These are phyloP conservation scores for Nyleta sp. DNA, from an alignment of 2,888 invertebrate genomes.

Conservation along the genomic window DNA sequence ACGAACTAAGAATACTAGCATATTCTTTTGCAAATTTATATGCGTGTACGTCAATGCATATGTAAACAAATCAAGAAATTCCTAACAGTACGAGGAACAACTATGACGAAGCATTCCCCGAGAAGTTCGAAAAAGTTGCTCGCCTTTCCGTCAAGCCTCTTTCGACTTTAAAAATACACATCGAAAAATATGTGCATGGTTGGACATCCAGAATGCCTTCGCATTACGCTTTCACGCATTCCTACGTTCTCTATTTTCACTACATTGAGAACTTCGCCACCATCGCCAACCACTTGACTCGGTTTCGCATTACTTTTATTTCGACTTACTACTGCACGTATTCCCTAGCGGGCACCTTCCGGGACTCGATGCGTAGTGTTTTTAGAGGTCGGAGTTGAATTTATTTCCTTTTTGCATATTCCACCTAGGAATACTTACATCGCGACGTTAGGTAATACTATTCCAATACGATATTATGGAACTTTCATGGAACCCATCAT, in stretches of 20 bases:
- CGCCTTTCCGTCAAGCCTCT: slow-evolving; percentile 28
- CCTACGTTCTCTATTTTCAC: slow-evolving; percentile 57
- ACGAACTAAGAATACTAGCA: no score
- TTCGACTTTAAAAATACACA: slow-evolving; percentile 57
- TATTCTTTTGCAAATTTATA: no score
- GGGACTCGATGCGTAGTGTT: slow-evolving; percentile 57
- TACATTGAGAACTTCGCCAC: slow-evolving; percentile 51
- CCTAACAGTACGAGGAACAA: slow-evolving; percentile 12
- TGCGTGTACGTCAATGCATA: neutral
- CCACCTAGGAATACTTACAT: slow-evolving; percentile 56
- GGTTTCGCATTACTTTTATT: slow-evolving; percentile 66
- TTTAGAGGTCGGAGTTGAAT: slow-evolving; percentile 60
- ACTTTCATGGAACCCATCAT: slow-evolving; percentile 35
- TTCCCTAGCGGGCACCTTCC: slow-evolving; percentile 57
- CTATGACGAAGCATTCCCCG: slow-evolving; percentile 9
- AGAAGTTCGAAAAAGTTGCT: slow-evolving; percentile 30
- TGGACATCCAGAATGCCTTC: slow-evolving; percentile 57
- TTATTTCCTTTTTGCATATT: slow-evolving; percentile 63
- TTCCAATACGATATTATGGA: slow-evolving; percentile 55
- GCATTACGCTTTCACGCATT: slow-evolving; percentile 63
- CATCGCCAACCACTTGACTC: slow-evolving; percentile 64
- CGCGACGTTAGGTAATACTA: slow-evolving; percentile 48
- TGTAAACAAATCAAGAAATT: slow-evolving; percentile 24
- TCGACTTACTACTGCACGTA: slow-evolving; percentile 59
- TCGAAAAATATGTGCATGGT: slow-evolving; percentile 44